phyloP scores from a whole-genome alignment of 2,113 vertebrate genomes.

The Microtus montanus region DNA sequence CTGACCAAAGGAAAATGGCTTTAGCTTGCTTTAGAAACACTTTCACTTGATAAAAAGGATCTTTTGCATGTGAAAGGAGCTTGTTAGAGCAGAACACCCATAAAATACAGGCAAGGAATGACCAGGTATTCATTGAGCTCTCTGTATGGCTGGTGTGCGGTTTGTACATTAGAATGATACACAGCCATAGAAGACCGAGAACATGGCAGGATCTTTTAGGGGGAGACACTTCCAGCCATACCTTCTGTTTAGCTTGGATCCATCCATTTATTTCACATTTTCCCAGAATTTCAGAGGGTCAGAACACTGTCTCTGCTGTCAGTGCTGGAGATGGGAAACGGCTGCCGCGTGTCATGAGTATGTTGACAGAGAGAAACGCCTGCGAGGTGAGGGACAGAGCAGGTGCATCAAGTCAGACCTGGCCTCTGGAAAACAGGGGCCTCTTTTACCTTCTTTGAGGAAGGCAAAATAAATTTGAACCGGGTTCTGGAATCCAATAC shows the following conservation, averaged over 20 bases:
- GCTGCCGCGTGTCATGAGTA: neutral
- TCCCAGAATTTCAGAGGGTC: neutral
- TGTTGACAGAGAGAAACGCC: neutral
- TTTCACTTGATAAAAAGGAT: conserved; percentile 39
- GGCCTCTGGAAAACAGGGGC: neutral
- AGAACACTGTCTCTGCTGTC: neutral
- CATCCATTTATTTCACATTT: neutral
- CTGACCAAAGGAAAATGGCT: conserved; percentile 41
- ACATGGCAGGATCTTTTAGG: neutral
- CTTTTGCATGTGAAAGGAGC: conserved; percentile 15
- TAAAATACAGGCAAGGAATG: conserved; percentile 11
- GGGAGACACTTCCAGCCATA: neutral
- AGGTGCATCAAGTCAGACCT: neutral
- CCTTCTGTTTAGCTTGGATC: neutral
- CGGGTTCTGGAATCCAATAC: neutral
- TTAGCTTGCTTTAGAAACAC: conserved; percentile 41
- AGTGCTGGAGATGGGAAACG: neutral
- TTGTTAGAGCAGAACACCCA: neutral
- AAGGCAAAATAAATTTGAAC: neutral
- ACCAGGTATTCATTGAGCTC: neutral
- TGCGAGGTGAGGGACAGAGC: neutral
- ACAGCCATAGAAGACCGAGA: neutral
- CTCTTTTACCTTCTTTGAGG: neutral
- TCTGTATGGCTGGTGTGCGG: neutral
- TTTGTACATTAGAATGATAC: neutral